Conservation (phyloP, 2,113 vertebrate genomes). For the Myrmecophaga tridactyla region DNA sequence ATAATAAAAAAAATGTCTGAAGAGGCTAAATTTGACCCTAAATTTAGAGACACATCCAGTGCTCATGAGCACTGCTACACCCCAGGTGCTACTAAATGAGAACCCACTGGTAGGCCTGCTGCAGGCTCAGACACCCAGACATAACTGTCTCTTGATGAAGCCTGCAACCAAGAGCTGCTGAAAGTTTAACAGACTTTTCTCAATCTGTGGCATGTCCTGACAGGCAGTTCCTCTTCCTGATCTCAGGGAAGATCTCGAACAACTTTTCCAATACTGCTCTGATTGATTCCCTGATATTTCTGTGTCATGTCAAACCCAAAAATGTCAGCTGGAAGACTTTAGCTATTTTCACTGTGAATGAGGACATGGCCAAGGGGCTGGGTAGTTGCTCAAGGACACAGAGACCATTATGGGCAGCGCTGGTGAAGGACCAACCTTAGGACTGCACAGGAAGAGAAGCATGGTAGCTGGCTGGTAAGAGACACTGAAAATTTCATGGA, state of each 20-base stretch:
- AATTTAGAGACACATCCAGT: neutral
- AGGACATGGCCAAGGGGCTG: neutral
- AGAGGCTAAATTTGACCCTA: neutral
- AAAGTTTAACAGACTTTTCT: neutral
- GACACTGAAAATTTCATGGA: neutral
- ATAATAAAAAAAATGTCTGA: neutral
- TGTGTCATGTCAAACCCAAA: neutral
- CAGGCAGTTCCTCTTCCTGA: neutral
- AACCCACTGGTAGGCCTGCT: neutral
- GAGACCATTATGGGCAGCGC: neutral
- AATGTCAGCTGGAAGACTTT: neutral
- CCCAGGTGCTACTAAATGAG: fast-evolving
- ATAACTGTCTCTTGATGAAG: neutral
- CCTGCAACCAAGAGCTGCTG: too few species aligned
- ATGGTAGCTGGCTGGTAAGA: neutral
- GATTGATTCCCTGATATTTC: neutral
- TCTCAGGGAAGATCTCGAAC: neutral
- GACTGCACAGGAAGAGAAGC: too few species aligned
- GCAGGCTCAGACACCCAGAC: neutral
- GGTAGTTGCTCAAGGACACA: neutral
- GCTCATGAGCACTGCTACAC: neutral
- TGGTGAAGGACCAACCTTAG: neutral
- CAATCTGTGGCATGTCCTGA: neutral
- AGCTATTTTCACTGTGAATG: neutral
- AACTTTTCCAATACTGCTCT: neutral